Base-by-base conservation (phyloP, 2,888 invertebrate species). In the Yponomeuta cagnagella region DNA sequence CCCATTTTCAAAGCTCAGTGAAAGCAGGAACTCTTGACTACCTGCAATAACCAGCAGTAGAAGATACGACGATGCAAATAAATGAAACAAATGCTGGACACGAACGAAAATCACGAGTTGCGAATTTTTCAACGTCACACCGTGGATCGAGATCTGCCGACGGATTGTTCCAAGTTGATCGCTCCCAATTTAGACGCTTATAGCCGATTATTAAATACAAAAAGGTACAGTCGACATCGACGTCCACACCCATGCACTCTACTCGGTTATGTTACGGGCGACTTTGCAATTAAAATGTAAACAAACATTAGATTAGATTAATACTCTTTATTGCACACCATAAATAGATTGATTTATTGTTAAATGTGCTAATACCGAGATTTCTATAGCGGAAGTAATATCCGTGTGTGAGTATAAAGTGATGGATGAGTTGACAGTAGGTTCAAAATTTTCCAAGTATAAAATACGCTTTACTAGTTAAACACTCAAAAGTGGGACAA, bases 81-180 rank as follows among this genome's bases (percentile, higher is more conserved):
- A 90, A 90, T 86, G 86, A 88, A 90, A 89, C 86, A 58, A 71
- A 67, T 71, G 71, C 58, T 66, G 82, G 80, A 85, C 89, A 89
- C 88, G 89, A 89, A 84, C 83, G 80, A 85, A 89, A 88, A 90
- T 89, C 90, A 90, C 90, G 90, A 88, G 84, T 79, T 82, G 79
- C 82, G 85, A 85, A 90, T 90, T 90, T 90, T 90, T 90, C 89
- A 89, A 89, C 85, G 88, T 90, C 88, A 79, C 77, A 31, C 76
- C 79, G 79, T 76, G 81, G 80, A 86, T 86, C 85, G 85, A 79
- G 85, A 87, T 86, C 71, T 48, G 58, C 48, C 33, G 37, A 48
- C 63, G 71, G 71, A 23, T 66, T 31, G 33, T 31, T 69, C 69
- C 15, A 31, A n/a, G 15, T 52, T 52, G 6, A 52, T 33, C 15